Evolutionary conservation across 2,113 vertebrate species (phyloP), one percentile per base, ranked within the genome.

Genomic region (Buteo buteo): DNA sequence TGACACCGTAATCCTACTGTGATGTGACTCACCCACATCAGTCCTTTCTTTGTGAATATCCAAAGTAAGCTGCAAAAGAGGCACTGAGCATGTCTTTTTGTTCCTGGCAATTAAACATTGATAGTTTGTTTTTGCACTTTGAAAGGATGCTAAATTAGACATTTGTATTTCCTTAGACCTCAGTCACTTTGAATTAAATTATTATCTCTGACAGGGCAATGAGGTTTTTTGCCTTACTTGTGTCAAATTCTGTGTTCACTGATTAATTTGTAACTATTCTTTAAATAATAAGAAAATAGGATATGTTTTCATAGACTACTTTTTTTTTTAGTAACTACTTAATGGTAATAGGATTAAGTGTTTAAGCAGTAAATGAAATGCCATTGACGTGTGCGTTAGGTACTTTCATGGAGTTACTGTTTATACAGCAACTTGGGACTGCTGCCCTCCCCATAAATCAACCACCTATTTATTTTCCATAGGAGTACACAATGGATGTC

Each of bases 401-500:
- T 50, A 78, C 66, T 76, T 49, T 55, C 19, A 40, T 50, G 55
- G 57, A 95, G 44, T 54, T 87, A 66, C 52, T 89, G 17, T 74
- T 31, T 78, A 21, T 32, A 70, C 17, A 82, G 49, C 29, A 85
- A 20, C 49, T 65, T 47, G 49, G 34, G 47, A 45, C 47, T 81
- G 59, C 40, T 77, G 26, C 57, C 21, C 12, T 38, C 32, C 26
- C 29, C 21, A 11, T 34, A n/a, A 67, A 36, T 72, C 73, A 94
- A 22, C 20, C 10, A 65, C 40, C 70, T 80, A 4, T 94, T 95
- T 88, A 4, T 95, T 95, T 94, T 88, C 24, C 38, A 42, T 65
- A 99, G 99, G 99, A 99, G 91, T 99, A 99, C 88, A 99, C 99
- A 11, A 99, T 99, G 99, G 99, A 99, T n/a, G 99, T 99, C 94